Evolutionary conservation across 2,797 vertebrate species (phyloP), one percentile per base, ranked within the genome.

Genomic region (Varecia variegata): DNA sequence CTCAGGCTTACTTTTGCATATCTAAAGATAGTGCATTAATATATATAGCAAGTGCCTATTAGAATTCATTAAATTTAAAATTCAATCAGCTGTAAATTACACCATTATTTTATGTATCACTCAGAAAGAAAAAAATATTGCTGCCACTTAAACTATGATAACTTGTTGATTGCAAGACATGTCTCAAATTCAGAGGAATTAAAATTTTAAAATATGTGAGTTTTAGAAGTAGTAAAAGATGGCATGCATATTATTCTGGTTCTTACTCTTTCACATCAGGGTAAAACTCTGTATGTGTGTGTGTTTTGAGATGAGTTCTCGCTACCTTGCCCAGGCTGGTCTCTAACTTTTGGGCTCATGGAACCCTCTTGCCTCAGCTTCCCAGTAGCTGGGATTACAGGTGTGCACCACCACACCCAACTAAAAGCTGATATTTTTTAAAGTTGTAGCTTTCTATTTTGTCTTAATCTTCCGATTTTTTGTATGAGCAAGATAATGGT

Each of bases 51-150:
- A 68, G n/a, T 60, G 30, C 5, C 17, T 65, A 92, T 25, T 47
- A 38, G 74, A 35, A 84, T 56, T 93, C 27, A 85, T 79, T 93
- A 88, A 50, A 93, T 60, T 21, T 81, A 76, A 82, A 93, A 76
- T 74, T 74, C 45, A 86, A 43, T 40, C n/a, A 89, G 35, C 32
- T 94, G 5, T 40, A 68, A 56, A 84, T 50, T 67, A 80, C 2
- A 35, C 3, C 35, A 81, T 90, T 92, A 76, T 67, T 94, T 94
- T 70, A 71, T 85, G 23, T 38, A 73, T 6, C 15, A 86, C 67
- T 74, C 32, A 82, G 23, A 94, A 92, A 71, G 18, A 83, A 88
- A 93, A 93, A 30, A 35, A 60, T 25, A 81, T 43, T 60, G 1
- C 35, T 62, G 30, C 56, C 68, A 62, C 32, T 43, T 80, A 56